Base-by-base conservation (phyloP, 2,888 invertebrate genomes). In the Agrotis segetum region DNA sequence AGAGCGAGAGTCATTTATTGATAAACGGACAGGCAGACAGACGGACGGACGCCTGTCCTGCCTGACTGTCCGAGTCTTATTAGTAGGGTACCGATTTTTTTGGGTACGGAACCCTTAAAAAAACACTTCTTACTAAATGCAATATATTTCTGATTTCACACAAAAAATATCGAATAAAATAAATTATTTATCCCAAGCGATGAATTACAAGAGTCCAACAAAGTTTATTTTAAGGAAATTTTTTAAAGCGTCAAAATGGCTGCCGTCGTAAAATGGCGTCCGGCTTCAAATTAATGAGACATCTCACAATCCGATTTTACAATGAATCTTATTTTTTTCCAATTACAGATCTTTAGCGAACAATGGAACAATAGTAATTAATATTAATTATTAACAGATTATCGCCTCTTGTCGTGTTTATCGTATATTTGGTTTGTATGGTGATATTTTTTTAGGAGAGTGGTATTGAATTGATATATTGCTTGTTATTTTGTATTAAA, bases 331-430 rank as follows among this genome's bases (percentile, higher is more conserved):
- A 66, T 84, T 86, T 82, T 85, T 82, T 77, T 55, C 72, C 78
- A 82, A 79, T 82, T 77, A 83, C 56, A 71, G 40, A 76, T 86
- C 77, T 73, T 73, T 64, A 11, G 53, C 56, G 67, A 69, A 76
- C 62, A 77, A 72, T 69, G 72, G 71, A 82, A 82, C 73, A 82
- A 77, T 74, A 71, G 75, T 82, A 71, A 88, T 88, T 85, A 82
- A 87, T 88, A 86, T 81, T 81, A 86, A 88, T 88, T 87, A 86
- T 81, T 84, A 71, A 58, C 58, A 80, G 81, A 87, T 88, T 88
- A 87, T 85, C 82, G 47, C 81, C 44, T 17, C 44, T 40, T 62
- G 71, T 76, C 74, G 59, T 79, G 65, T 80, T 84, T 74, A 71
- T 82, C 78, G 68, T 69, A 55, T 40, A 63, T 58, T 46, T 24